Conservation (phyloP, 2,888 invertebrate genomes). For the Globia sparganii region DNA sequence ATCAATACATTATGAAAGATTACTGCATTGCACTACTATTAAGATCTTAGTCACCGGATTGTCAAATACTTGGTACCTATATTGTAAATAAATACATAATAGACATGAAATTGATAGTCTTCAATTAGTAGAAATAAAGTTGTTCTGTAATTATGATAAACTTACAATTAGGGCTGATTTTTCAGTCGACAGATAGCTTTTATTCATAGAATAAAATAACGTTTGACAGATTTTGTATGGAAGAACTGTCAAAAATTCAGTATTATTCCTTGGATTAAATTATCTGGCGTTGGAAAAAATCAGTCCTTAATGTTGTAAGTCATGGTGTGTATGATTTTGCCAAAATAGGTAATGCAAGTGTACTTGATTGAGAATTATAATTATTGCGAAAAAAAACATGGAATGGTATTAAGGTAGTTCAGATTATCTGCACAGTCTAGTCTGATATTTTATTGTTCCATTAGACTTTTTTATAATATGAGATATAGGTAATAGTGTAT, state of each 20-base stretch:
- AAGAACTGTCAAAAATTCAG: too few relatives aligned
- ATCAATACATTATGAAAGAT: slow-evolving; percentile 24
- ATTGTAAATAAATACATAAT: slow-evolving; percentile 41
- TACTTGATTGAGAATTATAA: slow-evolving; percentile 21
- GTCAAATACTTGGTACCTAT: slow-evolving; percentile 30
- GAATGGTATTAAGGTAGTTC: slow-evolving; percentile 56
- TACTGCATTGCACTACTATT: slow-evolving; percentile 53
- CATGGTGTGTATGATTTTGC: slow-evolving; percentile 44
- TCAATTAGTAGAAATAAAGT: slow-evolving; percentile 35
- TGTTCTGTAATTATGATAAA: slow-evolving; percentile 26
- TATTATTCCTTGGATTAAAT: too few relatives aligned
- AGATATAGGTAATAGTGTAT: slow-evolving; percentile 25
- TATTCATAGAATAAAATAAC: too few relatives aligned
- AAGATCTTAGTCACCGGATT: slow-evolving; percentile 22
- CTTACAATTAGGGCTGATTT: neutral
- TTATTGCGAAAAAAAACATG: slow-evolving; percentile 20
- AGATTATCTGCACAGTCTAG: slow-evolving; percentile 69
- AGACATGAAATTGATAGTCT: slow-evolving; percentile 11
- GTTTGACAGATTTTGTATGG: too few relatives aligned
- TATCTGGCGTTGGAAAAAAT: too few relatives aligned
- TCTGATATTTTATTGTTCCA: slow-evolving; percentile 68
- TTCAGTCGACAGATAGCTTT: too few relatives aligned
- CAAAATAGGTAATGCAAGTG: slow-evolving; percentile 37
- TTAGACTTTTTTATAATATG: slow-evolving; percentile 45
- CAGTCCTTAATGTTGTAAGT: slow-evolving; percentile 15